phyloP scores from a whole-genome alignment of 2,113 vertebrate genomes.

The Galeopterus variegatus region DNA sequence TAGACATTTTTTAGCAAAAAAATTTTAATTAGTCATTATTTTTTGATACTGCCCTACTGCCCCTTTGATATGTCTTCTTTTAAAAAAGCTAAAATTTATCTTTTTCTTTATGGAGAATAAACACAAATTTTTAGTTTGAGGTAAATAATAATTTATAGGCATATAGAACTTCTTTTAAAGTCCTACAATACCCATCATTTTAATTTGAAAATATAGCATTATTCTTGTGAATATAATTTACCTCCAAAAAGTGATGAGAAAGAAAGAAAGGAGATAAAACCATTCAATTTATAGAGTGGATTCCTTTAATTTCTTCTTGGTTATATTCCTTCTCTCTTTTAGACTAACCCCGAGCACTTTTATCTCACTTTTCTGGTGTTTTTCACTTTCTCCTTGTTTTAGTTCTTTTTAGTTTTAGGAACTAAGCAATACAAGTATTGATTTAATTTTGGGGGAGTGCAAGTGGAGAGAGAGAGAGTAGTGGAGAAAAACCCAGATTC shows the following conservation, averaged over 20 bases:
- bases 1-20: constrained; percentile 58
- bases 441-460: background rate
- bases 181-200: background rate
- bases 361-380: background rate
- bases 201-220: constrained; percentile 40
- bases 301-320: background rate
- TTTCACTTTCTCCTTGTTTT: background rate
- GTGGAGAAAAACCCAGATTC: background rate
- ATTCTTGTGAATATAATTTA: constrained; percentile 7
- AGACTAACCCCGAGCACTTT: background rate
- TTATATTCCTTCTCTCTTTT: background rate
- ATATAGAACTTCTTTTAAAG: background rate
- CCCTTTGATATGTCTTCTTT: background rate
- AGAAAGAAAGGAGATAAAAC: background rate
- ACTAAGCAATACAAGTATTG: constrained; percentile 67
- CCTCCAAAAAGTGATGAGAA: background rate
- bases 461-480: background rate
- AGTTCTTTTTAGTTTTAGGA: constrained; percentile 63
- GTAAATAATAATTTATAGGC: background rate
- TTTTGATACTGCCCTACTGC: background rate
- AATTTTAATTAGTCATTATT: constrained; percentile 30
- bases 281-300: background rate
- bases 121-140: background rate
- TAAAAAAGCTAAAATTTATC: background rate
- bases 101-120: background rate